Base-by-base conservation (phyloP, 2,113 vertebrate genomes). In the Felis catus region DNA sequence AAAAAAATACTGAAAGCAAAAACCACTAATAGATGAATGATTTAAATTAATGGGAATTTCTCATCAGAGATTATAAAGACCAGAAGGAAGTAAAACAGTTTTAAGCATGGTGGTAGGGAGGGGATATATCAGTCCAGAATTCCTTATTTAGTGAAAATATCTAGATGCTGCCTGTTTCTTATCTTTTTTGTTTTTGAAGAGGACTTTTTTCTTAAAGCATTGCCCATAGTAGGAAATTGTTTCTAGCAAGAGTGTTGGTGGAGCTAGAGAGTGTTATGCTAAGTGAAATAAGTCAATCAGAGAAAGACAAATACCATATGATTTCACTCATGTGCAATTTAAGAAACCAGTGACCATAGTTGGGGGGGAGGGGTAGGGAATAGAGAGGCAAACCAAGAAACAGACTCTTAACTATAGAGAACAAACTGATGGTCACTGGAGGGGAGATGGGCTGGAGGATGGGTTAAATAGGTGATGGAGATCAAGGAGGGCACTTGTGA, bases 11-110 rank as follows among this genome's bases (percentile, higher is more conserved):
- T 29, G 33, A 94, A 71, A 61, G 4, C 29, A 66, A 61, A 61
- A 78, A 18, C 13, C 39, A 61, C 39, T 51, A 91, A 15, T 39
- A 79, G 45, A 36, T n/a, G 19, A 86, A 80, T 73, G 86, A 25
- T 95, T 45, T 95, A 65, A 86, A 79, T 91, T 39, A 71, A 79
- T 51, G 21, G 45, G 31, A 25, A 61, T 81, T 61, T 82, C 39
- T 82, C 39, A 25, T 73, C 12, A 36, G n/a, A 91, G 53, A 81
- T 25, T 9, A 18, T 45, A 78, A 63, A 39, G 13, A 15, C 51
- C 14, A 70, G 39, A 91, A 95, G 31, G 39, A 95, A 61, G 94
- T 79, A 58, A 95, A 86, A 70, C 81, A 48, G 19, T 82, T 58
- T 61, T n/a, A 91, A 41, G 48, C 27, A 15, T 27, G 11, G 15